Conservation (phyloP, 37 sponge, comb jelly and placozoan species). For the Halisarca cf. caerulea region DNA sequence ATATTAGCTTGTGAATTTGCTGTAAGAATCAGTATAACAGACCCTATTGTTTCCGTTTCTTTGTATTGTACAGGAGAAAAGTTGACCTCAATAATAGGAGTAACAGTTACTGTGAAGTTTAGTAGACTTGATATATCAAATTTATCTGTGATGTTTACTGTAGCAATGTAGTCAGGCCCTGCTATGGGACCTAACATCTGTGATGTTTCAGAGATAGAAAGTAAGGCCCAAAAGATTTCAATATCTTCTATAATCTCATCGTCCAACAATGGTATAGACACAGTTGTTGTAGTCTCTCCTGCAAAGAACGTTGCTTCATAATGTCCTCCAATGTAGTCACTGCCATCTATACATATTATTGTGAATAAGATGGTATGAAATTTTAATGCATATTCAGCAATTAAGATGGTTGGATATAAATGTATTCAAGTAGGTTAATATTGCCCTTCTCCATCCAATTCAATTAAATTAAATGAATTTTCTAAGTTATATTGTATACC, state of each 20-base stretch:
- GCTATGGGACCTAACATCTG: background rate
- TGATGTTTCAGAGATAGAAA: background rate
- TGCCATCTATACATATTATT: too few species aligned
- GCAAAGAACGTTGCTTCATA: background rate
- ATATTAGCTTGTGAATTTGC: too few species aligned
- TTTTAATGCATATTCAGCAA: too few species aligned
- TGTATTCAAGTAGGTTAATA: too few species aligned
- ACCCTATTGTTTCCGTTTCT: background rate
- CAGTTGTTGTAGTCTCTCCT: background rate
- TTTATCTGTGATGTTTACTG: conserved; percentile 16
- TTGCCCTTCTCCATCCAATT: too few species aligned
- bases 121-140: too few species aligned
- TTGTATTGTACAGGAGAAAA: background rate
- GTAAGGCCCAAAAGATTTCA: background rate
- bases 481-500: too few species aligned
- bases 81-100: background rate
- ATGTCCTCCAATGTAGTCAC: background rate
- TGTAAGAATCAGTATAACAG: background rate
- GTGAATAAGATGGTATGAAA: too few species aligned
- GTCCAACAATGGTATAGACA: background rate
- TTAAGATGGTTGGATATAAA: too few species aligned
- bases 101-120: too few species aligned
- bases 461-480: too few species aligned
- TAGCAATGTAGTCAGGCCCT: background rate
- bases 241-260: background rate